Base-by-base conservation (phyloP, 2,113 vertebrate species). In the Otocyon megalotis region DNA sequence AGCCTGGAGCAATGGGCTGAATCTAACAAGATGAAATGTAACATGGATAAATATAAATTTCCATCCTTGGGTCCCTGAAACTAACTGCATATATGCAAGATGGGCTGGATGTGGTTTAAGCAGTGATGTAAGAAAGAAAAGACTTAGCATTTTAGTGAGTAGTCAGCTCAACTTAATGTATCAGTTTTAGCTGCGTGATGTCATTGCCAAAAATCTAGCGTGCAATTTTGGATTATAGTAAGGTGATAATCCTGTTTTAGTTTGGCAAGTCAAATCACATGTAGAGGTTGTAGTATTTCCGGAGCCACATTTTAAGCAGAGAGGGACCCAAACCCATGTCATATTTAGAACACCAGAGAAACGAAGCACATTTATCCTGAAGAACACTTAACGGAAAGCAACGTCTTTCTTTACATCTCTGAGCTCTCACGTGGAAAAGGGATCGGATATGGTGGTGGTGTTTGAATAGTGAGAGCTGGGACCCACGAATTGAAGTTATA, bases 21-120 rank as follows among this genome's bases (percentile, higher is more conserved):
- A 71, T 90, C 94, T 90, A 97, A 90, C 81, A 88, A 82, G 90
- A 81, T 96, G 84, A 96, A 76, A 26, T 89, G 60, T 56, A 96
- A 56, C 6, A 32, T 16, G 76, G 67, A 54, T 69, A 93, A 79
- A 93, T 92, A 87, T 50, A 72, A 90, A 88, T 71, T 87, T 82
- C 71, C 88, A 43, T 67, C 56, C 30, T 74, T 74, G 71, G 56
- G 37, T 48, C 63, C 56, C 32, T 22, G 90, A 74, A 96, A 43
- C 43, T 50, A 67, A 63, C 56, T 35, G 26, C 19, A 7, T 16
- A 24, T 37, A n/a, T 62, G 28, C 54, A 62, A 30, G 35, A 65
- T 9, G 4, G 88, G 8, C 15, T 43, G 32, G 28, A 67, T n/a
- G 8, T 58, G 71, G 58, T 53, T 91, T 74, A 79, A 48, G 26